Evolutionary conservation across 2,888 invertebrate genomes (phyloP), one percentile per base, ranked within the genome.

Genomic region (Steinernema scapterisci): DNA sequence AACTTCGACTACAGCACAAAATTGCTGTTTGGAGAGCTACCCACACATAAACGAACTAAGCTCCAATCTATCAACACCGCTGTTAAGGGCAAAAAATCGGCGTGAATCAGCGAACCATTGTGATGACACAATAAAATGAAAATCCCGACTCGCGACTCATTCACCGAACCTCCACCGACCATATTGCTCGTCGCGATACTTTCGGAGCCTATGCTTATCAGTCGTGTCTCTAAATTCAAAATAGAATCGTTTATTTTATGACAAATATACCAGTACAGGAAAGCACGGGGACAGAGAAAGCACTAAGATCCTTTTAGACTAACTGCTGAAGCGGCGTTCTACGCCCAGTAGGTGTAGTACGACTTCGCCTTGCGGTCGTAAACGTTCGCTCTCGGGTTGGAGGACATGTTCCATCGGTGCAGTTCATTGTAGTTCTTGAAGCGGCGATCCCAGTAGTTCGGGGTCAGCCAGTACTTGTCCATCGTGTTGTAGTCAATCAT

Each of bases 391-490:
- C 31, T 63, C 63, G 63, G 63, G 5, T 3, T 38, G 27, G 54
- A 25, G 6, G 63, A 31, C 31, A 13, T 25, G 31, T 63, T 31
- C 63, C 63, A 63, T 31, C 63, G 27, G 19, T 63, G 27, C 31
- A 63, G 63, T 31, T 63, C 13, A 31, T 16, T 16, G 19, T 63
- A 63, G 38, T 63, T 78, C 76, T 81, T 81, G 78, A 82, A 82
- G 25, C 76, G 74, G 48, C 80, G 78, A 76, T 83, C 83, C 83
- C 83, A 83, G 76, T 81, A 82, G 71, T 75, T 75, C 21, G 82
- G 82, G 63, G 83, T 82, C 51, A 82, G 78, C 82, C 82, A 83
- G 76, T 83, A 83, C 72, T 82, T 81, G 72, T 83, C 75, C 54
- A 83, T 79, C 45, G 82, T 83, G 51, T 75, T 70, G 76, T 81